These are phyloP conservation scores for Toxonevra muliebris DNA, from an alignment of 2,888 invertebrate species.

Conservation along the genomic window DNA sequence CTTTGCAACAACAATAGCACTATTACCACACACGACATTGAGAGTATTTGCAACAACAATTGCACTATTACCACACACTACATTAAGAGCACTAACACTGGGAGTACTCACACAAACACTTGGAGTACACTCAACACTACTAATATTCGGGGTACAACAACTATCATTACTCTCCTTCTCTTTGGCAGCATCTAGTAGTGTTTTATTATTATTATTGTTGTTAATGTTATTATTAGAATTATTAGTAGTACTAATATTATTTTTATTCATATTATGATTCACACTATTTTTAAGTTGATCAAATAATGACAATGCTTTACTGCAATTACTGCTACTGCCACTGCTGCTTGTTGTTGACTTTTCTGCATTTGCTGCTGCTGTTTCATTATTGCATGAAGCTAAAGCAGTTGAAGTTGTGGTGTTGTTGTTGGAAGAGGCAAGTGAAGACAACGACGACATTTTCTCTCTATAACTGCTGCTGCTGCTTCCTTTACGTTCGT, in stretches of 20 bases:
- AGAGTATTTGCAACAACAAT: neutral
- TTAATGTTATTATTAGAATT: slow-evolving; percentile 3
- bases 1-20: too few relatives aligned
- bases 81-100: neutral
- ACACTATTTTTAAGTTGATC: slow-evolving; percentile 61
- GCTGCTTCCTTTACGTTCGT: slow-evolving; percentile 14
- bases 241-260: neutral
- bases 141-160: too few relatives aligned
- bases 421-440: slow-evolving; percentile 3
- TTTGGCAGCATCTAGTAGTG: neutral
- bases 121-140: too few relatives aligned
- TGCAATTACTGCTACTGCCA: neutral
- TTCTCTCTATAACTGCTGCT: neutral
- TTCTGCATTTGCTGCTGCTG: slow-evolving; percentile 14
- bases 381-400: neutral
- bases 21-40: neutral
- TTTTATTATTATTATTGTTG: slow-evolving; percentile 6
- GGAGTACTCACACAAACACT: too few relatives aligned
- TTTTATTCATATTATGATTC: slow-evolving; percentile 48
- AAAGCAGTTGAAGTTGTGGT: slow-evolving; percentile 29
- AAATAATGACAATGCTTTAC: slow-evolving; percentile 52
- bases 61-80: neutral
- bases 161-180: too few relatives aligned
- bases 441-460: neutral
- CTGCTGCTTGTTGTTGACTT: neutral